A percentile compares a stretch with the other conserved stretches of the same genome.
These are phyloP conservation scores for Microctenopoma lineatum DNA, from an alignment of 2,797 vertebrate genomes.

Conservation along the genomic window DNA sequence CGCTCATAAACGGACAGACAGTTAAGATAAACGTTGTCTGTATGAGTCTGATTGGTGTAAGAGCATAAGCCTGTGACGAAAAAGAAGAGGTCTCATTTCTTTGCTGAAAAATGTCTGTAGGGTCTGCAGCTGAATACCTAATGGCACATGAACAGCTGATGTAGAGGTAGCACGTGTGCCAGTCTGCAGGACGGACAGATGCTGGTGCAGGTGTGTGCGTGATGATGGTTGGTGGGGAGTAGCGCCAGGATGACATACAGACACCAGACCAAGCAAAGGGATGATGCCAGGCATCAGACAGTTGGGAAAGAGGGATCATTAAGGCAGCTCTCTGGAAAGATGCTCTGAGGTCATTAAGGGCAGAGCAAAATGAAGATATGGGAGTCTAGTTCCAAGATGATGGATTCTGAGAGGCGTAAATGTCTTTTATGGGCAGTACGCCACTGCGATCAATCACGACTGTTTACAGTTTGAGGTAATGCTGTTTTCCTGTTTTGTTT, in stretches of 20 bases:
- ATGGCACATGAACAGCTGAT: conserved; percentile 58
- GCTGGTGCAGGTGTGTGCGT: conserved; percentile 81
- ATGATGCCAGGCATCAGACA: conserved; percentile 63
- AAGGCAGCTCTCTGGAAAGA: conserved; percentile 73
- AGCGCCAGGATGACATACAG: conserved; percentile 61
- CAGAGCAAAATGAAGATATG: conserved; percentile 51
- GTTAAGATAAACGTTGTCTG: conserved; percentile 35
- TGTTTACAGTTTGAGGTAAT: conserved; percentile 73
- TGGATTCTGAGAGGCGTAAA: conserved; percentile 41
- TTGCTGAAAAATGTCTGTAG: conserved; percentile 21
- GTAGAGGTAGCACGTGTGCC: conserved; percentile 78
- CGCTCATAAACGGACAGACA: conserved; percentile 52
- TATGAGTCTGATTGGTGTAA: conserved; percentile 19
- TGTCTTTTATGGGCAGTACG: conserved; percentile 42
- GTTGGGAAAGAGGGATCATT: conserved; percentile 66
- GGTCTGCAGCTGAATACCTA: conserved; percentile 42
- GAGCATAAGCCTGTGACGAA: conserved; percentile 17
- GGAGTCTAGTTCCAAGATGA: conserved; percentile 53
- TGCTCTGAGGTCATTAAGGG: conserved; percentile 61
- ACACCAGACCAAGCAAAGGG: conserved; percentile 53
- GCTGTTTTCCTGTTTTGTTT: conserved; percentile 68
- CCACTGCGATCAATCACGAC: conserved; percentile 60
- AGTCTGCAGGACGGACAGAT: conserved; percentile 78
- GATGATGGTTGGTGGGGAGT: conserved; percentile 72
- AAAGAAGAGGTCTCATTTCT: conserved; percentile 13